phyloP scores from a whole-genome alignment of 2,113 vertebrate species.

The Diphyllodes magnificus region DNA sequence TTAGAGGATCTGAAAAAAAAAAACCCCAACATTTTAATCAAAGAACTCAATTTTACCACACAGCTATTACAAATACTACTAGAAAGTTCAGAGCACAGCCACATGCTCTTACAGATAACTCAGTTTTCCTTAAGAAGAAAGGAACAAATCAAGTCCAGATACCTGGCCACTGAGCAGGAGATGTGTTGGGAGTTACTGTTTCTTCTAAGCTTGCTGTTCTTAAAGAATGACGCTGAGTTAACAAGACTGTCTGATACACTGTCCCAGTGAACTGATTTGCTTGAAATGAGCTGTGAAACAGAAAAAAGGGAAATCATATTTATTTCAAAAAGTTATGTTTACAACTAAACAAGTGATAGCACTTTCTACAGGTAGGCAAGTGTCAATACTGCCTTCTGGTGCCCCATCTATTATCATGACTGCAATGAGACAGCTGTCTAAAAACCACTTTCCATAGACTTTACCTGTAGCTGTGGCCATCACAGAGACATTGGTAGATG shows the following conservation, averaged over 20 bases:
- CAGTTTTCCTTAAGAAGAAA: not conserved
- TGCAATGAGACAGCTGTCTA: not conserved
- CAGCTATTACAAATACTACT: not conserved
- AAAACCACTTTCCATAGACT: not conserved
- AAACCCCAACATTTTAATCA: not conserved
- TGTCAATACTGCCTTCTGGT: not conserved
- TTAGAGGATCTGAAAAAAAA: not conserved
- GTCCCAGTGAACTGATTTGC: slow-evolving; percentile 92
- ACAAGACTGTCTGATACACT: slow-evolving; percentile 89
- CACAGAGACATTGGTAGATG: slow-evolving; percentile 97
- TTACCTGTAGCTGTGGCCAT: slow-evolving; percentile 90
- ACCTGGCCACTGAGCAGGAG: slow-evolving; percentile 96
- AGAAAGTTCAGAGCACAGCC: not conserved
- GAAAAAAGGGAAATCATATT: not conserved
- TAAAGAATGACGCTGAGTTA: slow-evolving; percentile 79
- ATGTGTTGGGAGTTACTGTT: slow-evolving; percentile 87
- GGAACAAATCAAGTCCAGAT: slow-evolving; percentile 27
- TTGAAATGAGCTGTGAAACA: slow-evolving; percentile 78
- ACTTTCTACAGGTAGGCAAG: not conserved
- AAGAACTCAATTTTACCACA: not conserved
- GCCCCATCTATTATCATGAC: not conserved
- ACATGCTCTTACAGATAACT: not conserved
- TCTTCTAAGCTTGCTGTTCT: slow-evolving; percentile 85
- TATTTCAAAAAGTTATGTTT: not conserved
- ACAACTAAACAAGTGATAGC: not conserved